Conservation (phyloP, 1,140 invertebrate species). For the Tetragnatha versicolor region DNA sequence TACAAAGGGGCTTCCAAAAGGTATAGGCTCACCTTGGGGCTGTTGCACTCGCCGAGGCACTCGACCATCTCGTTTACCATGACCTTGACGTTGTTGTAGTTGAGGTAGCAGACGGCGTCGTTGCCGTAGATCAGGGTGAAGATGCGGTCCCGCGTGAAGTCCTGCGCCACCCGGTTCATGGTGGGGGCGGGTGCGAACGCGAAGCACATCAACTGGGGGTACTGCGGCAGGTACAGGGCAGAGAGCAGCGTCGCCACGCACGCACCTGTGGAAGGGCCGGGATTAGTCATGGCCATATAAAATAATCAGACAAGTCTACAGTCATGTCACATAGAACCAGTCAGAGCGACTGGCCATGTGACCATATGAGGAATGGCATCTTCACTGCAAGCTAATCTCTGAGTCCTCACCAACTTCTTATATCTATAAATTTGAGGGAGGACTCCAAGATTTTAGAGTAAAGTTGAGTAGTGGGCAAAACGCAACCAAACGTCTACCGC, state of each 20-base stretch:
- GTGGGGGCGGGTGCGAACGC: conserved; percentile 78
- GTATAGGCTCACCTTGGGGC: conserved; percentile 47
- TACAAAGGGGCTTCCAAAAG: too few relatives aligned
- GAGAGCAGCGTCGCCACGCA: conserved; percentile 86
- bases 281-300: too few relatives aligned
- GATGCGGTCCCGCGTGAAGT: neutral
- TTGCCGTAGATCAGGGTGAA: conserved; percentile 38
- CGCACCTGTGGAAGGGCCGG: conserved; percentile 76
- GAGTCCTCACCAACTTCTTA: too few relatives aligned
- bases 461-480: too few relatives aligned
- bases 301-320: too few relatives aligned
- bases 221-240: conserved; percentile 77
- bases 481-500: too few relatives aligned
- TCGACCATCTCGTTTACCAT: conserved; percentile 17
- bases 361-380: too few relatives aligned
- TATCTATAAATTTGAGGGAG: too few relatives aligned
- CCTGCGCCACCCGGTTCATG: neutral
- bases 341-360: too few relatives aligned
- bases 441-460: too few relatives aligned
- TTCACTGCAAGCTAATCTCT: too few relatives aligned
- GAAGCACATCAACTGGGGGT: conserved; percentile 80
- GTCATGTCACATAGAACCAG: too few relatives aligned
- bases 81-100: conserved; percentile 27
- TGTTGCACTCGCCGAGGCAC: conserved; percentile 13
- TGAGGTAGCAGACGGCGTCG: conserved; percentile 15